Percentiles rank a stretch among this genome's conserved stretches.
phyloP scores from a whole-genome alignment of 1,140 invertebrate genomes.

The Solen grandis region DNA sequence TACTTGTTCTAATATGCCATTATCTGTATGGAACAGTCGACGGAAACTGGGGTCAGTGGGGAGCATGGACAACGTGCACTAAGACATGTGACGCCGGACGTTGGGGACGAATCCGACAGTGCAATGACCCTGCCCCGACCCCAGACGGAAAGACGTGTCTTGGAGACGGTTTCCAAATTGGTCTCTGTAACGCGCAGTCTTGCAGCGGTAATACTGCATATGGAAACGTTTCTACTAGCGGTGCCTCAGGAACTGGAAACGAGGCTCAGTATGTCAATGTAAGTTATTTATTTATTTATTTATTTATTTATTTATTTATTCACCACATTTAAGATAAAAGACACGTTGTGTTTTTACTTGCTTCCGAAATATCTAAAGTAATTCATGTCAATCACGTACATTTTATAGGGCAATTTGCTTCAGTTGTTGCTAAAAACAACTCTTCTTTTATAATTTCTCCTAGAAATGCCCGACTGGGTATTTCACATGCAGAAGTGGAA shows the following conservation, averaged over 20 bases:
- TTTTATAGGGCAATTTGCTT: no score
- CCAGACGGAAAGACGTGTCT: neutral
- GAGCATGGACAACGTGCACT: neutral
- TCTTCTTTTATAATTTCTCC: no score
- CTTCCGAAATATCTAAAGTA: no score
- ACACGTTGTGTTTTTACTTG: no score
- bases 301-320: no score
- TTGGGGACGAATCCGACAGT: neutral
- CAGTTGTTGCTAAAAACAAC: no score
- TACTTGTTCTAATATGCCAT: no score
- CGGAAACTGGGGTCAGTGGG: neutral
- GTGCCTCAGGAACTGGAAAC: neutral
- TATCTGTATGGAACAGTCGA: no score
- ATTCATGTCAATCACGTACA: no score
- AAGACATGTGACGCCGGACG: neutral
- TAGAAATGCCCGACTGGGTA: neutral
- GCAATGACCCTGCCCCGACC: neutral
- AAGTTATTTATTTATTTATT: no score
- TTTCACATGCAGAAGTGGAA: constrained; percentile 12
- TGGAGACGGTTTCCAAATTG: neutral
- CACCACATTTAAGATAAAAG: no score
- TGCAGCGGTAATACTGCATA: no score
- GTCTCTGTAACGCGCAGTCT: neutral
- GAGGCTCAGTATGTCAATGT: neutral
- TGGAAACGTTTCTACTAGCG: neutral